Conservation (phyloP, 1,140 invertebrate genomes). For the Drosophila carrolli region DNA sequence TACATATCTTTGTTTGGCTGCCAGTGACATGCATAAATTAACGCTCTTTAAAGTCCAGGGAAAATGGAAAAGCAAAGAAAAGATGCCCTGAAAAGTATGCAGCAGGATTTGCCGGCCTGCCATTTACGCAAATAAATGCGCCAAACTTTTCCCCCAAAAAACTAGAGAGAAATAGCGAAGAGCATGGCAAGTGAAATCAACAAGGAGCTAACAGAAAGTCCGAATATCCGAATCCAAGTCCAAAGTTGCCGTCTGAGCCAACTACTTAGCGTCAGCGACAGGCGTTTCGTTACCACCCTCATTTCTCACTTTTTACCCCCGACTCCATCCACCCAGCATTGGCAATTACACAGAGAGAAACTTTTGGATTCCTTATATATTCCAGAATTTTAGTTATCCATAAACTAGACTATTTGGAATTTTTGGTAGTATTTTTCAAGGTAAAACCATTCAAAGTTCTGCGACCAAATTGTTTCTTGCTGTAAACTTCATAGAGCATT, state of each 20-base stretch:
- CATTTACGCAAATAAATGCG: constrained; percentile 60
- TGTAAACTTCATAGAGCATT: too few species aligned
- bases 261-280: constrained; percentile 77
- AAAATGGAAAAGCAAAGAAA: not conserved
- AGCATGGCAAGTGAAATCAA: constrained; percentile 50
- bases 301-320: constrained; percentile 4
- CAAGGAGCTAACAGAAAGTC: constrained; percentile 43
- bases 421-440: too few species aligned
- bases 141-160: constrained; percentile 20
- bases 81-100: constrained; percentile 38
- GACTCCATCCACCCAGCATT: not conserved
- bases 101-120: constrained; percentile 51
- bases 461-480: too few species aligned
- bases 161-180: constrained; percentile 1
- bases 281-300: constrained; percentile 23
- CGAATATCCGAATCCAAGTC: constrained; percentile 26
- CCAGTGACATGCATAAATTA: constrained; percentile 57
- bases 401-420: too few species aligned
- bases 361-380: not conserved
- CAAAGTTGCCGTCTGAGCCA: constrained; percentile 64
- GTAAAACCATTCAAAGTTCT: too few species aligned
- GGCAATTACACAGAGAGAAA: constrained; percentile 17
- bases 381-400: too few species aligned
- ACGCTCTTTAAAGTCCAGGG: constrained; percentile 22
- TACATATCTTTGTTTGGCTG: constrained; percentile 24